Percentiles rank a stretch among this genome's conserved stretches.
Evolutionary conservation across 2,113 vertebrate species (phyloP).

Genomic region (Xiphorhynchus elegans): DNA sequence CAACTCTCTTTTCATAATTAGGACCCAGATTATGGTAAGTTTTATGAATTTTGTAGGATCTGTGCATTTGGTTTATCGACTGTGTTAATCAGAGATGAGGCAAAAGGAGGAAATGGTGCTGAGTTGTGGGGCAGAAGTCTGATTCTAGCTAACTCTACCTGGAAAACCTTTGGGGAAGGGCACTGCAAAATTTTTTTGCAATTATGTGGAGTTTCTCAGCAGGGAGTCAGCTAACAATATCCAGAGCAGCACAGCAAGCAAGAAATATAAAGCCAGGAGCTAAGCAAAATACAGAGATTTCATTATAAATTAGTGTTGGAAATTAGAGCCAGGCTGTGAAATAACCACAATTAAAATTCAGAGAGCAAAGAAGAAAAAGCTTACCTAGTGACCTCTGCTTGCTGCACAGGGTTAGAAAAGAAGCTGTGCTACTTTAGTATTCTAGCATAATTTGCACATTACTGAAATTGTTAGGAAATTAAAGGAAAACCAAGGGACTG

Average conservation of each 20-base stretch:
- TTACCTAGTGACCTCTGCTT: conserved; percentile 43
- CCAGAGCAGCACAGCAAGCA: background rate
- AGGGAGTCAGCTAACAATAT: conserved; percentile 28
- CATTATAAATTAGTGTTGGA: conserved; percentile 37
- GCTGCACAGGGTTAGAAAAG: conserved; percentile 1
- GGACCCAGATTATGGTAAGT: background rate
- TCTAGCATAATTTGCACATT: background rate
- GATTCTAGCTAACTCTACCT: background rate
- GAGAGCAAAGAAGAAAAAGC: conserved; percentile 5
- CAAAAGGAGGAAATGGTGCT: background rate
- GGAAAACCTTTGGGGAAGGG: background rate
- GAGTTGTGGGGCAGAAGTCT: background rate
- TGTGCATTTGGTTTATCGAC: background rate
- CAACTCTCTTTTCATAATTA: background rate
- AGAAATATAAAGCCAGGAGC: conserved; percentile 4
- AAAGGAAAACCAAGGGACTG: background rate
- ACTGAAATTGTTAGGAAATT: background rate
- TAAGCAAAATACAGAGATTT: conserved; percentile 37
- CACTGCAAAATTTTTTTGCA: background rate
- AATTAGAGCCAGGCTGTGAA: conserved; percentile 44
- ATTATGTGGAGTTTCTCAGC: conserved; percentile 4
- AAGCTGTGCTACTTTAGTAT: conserved; percentile 24
- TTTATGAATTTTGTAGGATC: background rate
- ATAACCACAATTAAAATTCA: conserved; percentile 56
- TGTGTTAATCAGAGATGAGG: background rate